Conservation (phyloP, 1,140 invertebrate species). For the Drosophila ficusphila region DNA sequence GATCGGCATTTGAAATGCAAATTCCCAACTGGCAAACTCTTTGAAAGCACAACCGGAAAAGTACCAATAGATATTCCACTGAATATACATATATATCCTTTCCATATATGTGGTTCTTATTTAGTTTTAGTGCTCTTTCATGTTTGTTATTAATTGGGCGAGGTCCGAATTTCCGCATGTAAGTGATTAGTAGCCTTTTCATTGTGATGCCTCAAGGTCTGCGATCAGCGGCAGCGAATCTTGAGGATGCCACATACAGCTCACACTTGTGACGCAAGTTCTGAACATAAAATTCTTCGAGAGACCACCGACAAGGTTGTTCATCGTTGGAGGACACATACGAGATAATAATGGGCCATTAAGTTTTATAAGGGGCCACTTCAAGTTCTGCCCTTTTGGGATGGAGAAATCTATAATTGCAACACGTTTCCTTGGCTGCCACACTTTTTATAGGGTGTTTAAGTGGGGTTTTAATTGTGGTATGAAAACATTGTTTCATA, state of each 20-base stretch:
- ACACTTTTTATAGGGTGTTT: not conserved
- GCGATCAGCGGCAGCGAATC: not conserved
- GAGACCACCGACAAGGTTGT: slow-evolving; percentile 37
- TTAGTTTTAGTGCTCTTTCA: slow-evolving; percentile 12
- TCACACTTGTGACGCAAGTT: slow-evolving; percentile 43
- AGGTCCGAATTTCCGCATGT: slow-evolving; percentile 33
- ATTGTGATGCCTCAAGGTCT: slow-evolving; percentile 39
- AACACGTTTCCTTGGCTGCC: not conserved
- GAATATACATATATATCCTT: not conserved
- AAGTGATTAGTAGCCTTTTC: slow-evolving; percentile 38
- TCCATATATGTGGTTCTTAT: not conserved
- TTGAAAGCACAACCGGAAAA: slow-evolving; percentile 31
- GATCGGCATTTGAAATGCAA: slow-evolving; percentile 77
- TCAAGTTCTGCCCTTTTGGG: not conserved
- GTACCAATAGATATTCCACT: slow-evolving; percentile 36
- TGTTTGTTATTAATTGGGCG: slow-evolving; percentile 42
- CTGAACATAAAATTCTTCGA: slow-evolving; percentile 41
- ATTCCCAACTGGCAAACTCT: slow-evolving; percentile 52
- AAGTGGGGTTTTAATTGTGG: not conserved
- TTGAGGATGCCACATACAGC: slow-evolving; percentile 12
- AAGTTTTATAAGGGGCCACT: not conserved
- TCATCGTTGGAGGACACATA: slow-evolving; percentile 11
- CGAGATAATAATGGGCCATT: slow-evolving; percentile 28
- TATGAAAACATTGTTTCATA: too few species aligned
- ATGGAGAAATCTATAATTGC: slow-evolving; percentile 2